These are phyloP conservation scores for Crepidodera aurea DNA, from an alignment of 2,888 invertebrate species.

Conservation along the genomic window DNA sequence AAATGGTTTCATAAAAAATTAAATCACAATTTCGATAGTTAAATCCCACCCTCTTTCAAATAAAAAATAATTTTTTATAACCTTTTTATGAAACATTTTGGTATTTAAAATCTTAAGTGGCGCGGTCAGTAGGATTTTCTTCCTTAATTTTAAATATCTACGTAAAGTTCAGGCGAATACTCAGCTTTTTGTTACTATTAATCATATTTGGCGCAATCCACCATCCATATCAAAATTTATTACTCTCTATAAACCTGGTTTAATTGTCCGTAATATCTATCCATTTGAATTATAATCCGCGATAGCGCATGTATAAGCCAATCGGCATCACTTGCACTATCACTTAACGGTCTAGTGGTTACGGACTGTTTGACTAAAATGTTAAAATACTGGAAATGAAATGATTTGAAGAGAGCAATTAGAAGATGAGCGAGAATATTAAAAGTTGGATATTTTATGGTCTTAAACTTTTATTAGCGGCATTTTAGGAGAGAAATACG, in stretches of 20 bases:
- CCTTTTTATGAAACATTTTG: not conserved
- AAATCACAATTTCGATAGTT: too few species aligned
- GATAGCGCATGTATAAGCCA: slow-evolving; percentile 29
- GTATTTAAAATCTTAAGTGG: not conserved
- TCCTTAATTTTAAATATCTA: not conserved
- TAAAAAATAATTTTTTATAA: slow-evolving; percentile 1
- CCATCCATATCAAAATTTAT: slow-evolving; percentile 24
- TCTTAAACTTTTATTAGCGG: not conserved
- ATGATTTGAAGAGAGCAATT: slow-evolving; percentile 13
- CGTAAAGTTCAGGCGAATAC: not conserved
- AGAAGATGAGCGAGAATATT: slow-evolving; percentile 12
- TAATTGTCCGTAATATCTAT: slow-evolving; percentile 33
- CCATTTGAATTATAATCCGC: slow-evolving; percentile 33
- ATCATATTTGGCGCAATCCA: slow-evolving; percentile 13
- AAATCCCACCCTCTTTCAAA: too few species aligned
- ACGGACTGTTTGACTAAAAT: slow-evolving; percentile 5
- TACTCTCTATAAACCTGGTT: slow-evolving; percentile 22
- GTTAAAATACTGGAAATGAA: slow-evolving; percentile 28
- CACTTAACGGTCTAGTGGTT: slow-evolving; percentile 36
- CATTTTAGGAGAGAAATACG: too few species aligned
- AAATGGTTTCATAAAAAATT: too few species aligned
- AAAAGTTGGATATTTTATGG: not conserved
- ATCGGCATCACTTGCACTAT: slow-evolving; percentile 35
- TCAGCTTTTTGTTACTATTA: slow-evolving; percentile 16
- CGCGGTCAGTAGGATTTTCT: slow-evolving; percentile 8